Conservation (phyloP, 2,888 invertebrate genomes). For the Odontomyia ornata region DNA sequence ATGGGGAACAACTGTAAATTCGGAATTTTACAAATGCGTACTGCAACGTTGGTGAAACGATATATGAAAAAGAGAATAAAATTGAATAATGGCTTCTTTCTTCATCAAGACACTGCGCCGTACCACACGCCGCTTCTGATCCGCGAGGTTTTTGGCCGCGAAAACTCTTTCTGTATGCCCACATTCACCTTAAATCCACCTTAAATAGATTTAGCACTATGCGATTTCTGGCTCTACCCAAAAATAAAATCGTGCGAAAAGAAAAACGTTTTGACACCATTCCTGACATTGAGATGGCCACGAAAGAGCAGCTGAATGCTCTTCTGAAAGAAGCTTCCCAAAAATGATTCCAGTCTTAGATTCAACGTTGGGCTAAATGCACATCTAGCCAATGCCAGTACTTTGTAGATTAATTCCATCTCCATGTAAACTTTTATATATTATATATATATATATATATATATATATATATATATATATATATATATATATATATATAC, state of each 20-base stretch:
- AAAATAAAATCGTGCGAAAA: slow-evolving; percentile 2
- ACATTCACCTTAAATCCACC: slow-evolving; percentile 6
- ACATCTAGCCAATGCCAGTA: not conserved
- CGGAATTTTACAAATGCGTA: not conserved
- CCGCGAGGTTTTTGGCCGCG: not conserved
- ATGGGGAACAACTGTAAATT: not conserved
- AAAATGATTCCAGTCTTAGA: not conserved
- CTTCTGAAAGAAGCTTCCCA: not conserved
- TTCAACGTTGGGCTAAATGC: not conserved
- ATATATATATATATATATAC: too few species aligned
- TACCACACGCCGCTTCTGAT: not conserved
- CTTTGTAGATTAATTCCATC: not conserved
- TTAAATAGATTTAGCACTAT: not conserved
- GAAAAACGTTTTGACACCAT: not conserved
- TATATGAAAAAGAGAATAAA: not conserved
- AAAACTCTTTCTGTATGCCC: slow-evolving; percentile 2
- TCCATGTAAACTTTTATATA: slow-evolving; percentile 1
- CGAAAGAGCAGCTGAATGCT: too few species aligned
- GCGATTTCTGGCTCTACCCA: not conserved
- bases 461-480: too few species aligned
- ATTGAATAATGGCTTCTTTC: not conserved
- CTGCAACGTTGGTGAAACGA: slow-evolving; percentile 7
- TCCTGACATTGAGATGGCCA: not conserved
- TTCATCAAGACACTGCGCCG: too few species aligned
- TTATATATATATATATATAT: too few species aligned